Percentiles rank a stretch among this genome's conserved stretches.
Conservation (phyloP, 2,113 vertebrate genomes). For the Siniperca chuatsi region DNA sequence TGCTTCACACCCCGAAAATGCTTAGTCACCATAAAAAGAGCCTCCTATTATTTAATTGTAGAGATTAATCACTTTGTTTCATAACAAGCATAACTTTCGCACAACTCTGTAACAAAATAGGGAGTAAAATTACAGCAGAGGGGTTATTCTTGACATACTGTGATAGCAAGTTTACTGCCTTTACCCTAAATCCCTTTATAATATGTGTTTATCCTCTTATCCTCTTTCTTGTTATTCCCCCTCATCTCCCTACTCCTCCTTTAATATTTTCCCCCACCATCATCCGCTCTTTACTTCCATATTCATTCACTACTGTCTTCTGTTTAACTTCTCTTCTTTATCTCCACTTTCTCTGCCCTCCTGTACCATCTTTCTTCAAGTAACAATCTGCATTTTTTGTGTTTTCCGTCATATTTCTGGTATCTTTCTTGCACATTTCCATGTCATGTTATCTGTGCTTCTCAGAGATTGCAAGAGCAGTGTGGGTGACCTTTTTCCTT, state of each 20-base stretch:
- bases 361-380: background rate
- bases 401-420: background rate
- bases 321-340: background rate
- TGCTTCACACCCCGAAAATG: conserved; percentile 58
- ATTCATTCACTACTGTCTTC: background rate
- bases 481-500: conserved; percentile 27
- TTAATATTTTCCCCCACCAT: conserved; percentile 10
- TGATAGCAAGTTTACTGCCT: conserved; percentile 31
- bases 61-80: conserved; percentile 69
- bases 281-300: conserved; percentile 10
- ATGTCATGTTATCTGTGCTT: no score
- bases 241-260: conserved; percentile 17
- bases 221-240: conserved; percentile 28
- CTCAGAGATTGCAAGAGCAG: background rate
- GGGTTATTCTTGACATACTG: conserved; percentile 28
- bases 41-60: conserved; percentile 53
- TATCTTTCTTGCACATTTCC: background rate
- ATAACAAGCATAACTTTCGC: conserved; percentile 43
- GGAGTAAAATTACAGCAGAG: conserved; percentile 5
- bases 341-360: background rate
- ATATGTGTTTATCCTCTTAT: conserved; percentile 60
- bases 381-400: conserved; percentile 3
- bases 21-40: conserved; percentile 65
- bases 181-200: conserved; percentile 46
- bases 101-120: conserved; percentile 17